Conservation (phyloP, 2,797 vertebrate genomes). For the Graptemys geographica region DNA sequence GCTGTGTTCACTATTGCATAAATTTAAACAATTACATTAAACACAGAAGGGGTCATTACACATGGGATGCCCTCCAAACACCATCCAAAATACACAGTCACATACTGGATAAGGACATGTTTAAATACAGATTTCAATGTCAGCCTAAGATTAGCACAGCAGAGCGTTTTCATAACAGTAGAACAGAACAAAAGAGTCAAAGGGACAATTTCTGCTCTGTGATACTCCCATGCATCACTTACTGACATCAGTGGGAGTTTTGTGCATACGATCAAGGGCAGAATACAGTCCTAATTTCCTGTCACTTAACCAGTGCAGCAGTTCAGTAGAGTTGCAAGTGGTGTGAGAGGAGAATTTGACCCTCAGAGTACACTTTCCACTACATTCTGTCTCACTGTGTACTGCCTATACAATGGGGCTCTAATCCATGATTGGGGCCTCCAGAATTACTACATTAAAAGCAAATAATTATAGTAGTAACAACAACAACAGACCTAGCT, state of each 20-base stretch:
- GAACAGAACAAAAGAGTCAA: not conserved
- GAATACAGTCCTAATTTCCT: not conserved
- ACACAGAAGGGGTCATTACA: not conserved
- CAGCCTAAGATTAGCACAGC: not conserved
- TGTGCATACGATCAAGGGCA: not conserved
- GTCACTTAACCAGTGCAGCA: not conserved
- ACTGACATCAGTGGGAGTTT: not conserved
- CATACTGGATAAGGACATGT: not conserved
- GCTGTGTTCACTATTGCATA: not conserved
- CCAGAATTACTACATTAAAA: not conserved
- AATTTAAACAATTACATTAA: conserved; percentile 19
- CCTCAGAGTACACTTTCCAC: not conserved
- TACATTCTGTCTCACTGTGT: too few relatives aligned
- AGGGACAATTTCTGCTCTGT: not conserved
- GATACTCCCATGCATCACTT: not conserved
- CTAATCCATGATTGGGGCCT: not conserved
- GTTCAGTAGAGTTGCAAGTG: not conserved
- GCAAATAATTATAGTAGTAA: not conserved
- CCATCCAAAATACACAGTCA: not conserved
- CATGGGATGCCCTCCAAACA: conserved; percentile 1
- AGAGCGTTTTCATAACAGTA: not conserved
- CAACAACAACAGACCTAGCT: not conserved
- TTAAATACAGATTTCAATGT: not conserved
- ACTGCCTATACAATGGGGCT: not conserved
- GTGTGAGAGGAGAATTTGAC: not conserved